Evolutionary conservation across 2,888 invertebrate genomes (phyloP), one percentile per base, ranked within the genome.

Genomic region (Trisateles emortualis): DNA sequence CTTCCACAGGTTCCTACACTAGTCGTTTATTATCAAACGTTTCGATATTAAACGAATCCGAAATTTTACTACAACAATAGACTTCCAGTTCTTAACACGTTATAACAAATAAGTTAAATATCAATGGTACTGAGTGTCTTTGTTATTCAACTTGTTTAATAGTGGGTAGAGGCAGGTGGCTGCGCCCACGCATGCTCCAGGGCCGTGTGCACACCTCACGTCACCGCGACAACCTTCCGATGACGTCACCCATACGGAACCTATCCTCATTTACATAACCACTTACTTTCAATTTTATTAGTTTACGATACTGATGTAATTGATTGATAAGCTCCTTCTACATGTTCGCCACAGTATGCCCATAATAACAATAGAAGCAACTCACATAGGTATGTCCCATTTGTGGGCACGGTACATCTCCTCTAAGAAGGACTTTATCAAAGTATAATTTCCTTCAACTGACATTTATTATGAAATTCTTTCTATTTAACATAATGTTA

Each of bases 161-260:
- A 56, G 91, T 90, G 83, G 90, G 90, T 72, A 79, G 79, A 74
- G 73, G 74, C 86, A 88, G 87, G 88, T 88, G 85, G 77, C 64
- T 66, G 76, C 84, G 81, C 90, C 90, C 81, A 89, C 91, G 83
- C 80, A 46, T 62, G 72, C 57, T 64, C 70, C 79, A 80, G 91
- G 87, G 89, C 88, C 91, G 92, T 90, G 91, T 90, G 92, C 92
- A 92, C 72, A 72, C 66, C 70, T 89, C 81, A 87, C 89, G 88
- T 90, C 87, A 90, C 76, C 86, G 59, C 66, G 50, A 68, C 79
- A 87, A 83, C 91, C 90, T 90, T 79, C 77, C 67, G 70, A 59
- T 79, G 80, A 82, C 78, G 74, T 72, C 65, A 60, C 62, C 72
- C 61, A 76, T 70, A 67, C 74, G 72, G 79, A 81, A 83, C 81